Conservation (phyloP, 2,797 vertebrate species). For the Artibeus lituratus region DNA sequence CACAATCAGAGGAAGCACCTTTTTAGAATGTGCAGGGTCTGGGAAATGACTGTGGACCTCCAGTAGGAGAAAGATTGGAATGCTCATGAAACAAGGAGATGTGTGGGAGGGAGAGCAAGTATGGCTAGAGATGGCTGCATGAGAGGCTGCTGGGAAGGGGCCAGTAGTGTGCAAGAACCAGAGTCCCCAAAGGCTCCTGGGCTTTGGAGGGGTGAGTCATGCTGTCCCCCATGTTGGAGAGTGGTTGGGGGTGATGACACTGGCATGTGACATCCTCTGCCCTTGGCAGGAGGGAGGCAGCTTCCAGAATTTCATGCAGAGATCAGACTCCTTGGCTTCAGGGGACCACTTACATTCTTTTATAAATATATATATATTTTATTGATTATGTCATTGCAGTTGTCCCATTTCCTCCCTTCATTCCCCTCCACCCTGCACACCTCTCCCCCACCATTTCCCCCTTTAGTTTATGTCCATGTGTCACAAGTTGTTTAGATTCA, state of each 20-base stretch:
- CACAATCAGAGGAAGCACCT: fast-evolving
- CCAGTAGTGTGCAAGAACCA: not conserved
- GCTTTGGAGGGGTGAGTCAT: not conserved
- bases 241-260: not conserved
- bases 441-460: too few species aligned
- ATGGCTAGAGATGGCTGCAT: not conserved
- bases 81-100: not conserved
- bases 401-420: too few species aligned
- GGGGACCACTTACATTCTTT: not conserved
- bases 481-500: too few species aligned
- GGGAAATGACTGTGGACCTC: not conserved
- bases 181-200: not conserved
- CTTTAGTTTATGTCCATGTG: too few species aligned
- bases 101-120: not conserved
- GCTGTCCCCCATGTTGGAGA: not conserved
- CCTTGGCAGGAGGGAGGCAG: not conserved
- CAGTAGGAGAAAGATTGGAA: not conserved
- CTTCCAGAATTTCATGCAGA: not conserved
- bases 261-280: not conserved
- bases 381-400: too few species aligned
- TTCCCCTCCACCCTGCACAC: too few species aligned
- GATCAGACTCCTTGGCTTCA: not conserved
- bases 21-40: not conserved
- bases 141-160: not conserved
- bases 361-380: too few species aligned